A percentile compares a stretch with the other conserved stretches of the same genome.
phyloP scores from a whole-genome alignment of 2,113 vertebrate genomes.

The Thinocorus orbignyianus region DNA sequence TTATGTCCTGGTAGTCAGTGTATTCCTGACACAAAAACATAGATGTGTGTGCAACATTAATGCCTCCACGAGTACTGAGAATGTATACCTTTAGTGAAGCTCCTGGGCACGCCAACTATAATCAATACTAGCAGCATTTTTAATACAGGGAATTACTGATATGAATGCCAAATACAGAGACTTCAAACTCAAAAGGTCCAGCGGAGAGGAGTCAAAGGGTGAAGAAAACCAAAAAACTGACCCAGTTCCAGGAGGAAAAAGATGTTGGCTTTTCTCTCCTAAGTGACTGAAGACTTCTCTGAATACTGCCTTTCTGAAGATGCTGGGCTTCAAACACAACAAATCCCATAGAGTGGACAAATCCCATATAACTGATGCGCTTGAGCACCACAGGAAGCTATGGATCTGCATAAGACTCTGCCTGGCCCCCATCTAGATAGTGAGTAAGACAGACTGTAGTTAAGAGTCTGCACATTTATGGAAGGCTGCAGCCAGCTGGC shows the following conservation, averaged over 20 bases:
- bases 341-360: neutral
- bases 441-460: neutral
- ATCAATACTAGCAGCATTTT: neutral
- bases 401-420: neutral
- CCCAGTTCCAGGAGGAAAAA: neutral
- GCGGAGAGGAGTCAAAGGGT: neutral
- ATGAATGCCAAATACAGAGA: neutral
- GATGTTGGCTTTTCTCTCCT: neutral
- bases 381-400: neutral
- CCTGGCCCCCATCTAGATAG: accelerated
- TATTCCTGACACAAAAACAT: neutral
- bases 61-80: neutral
- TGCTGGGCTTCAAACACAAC: neutral
- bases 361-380: neutral
- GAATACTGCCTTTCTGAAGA: neutral
- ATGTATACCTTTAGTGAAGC: neutral
- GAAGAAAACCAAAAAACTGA: neutral
- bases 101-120: neutral
- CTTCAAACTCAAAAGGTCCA: neutral
- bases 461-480: neutral
- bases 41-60: neutral
- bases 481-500: neutral
- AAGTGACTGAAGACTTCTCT: neutral
- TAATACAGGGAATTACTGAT: neutral
- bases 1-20: neutral